Conservation (phyloP, 2,888 invertebrate species). For the Megastigmus dorsalis region DNA sequence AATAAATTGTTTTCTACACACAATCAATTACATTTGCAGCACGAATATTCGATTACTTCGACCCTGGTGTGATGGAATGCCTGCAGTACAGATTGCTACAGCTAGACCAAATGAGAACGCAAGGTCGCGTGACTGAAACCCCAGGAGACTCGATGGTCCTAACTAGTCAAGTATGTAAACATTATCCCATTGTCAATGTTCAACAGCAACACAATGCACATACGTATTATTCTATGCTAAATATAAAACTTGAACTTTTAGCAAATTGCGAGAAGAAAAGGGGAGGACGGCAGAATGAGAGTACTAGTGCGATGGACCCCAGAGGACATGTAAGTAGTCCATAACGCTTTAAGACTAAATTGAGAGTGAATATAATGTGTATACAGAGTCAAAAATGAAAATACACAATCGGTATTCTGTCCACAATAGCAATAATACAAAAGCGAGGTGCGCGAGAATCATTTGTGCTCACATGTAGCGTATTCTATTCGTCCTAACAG, state of each 20-base stretch:
- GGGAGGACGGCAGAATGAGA: constrained; percentile 80
- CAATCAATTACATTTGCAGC: constrained; percentile 82
- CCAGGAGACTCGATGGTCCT: constrained; percentile 82
- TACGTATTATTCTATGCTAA: too few species aligned
- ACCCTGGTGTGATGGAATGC: constrained; percentile 93
- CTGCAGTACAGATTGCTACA: constrained; percentile 86
- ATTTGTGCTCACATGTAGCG: too few species aligned
- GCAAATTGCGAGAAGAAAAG: constrained; percentile 81
- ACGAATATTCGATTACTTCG: constrained; percentile 95
- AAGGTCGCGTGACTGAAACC: constrained; percentile 80
- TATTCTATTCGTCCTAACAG: too few species aligned
- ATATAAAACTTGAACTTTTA: too few species aligned
- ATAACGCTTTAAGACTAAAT: too few species aligned
- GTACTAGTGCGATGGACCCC: constrained; percentile 90
- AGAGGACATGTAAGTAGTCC: constrained; percentile 90
- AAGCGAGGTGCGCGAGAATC: too few species aligned
- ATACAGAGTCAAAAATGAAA: too few species aligned
- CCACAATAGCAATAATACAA: too few species aligned
- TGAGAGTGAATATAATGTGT: too few species aligned
- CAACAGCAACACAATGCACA: not conserved
- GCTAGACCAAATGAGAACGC: constrained; percentile 78
- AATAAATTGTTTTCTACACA: too few species aligned
- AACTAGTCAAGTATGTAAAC: constrained; percentile 78
- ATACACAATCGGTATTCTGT: too few species aligned
- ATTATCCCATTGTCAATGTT: not conserved